Base-by-base conservation (phyloP, 2,888 invertebrate genomes). In the Creontiades dilutus region DNA sequence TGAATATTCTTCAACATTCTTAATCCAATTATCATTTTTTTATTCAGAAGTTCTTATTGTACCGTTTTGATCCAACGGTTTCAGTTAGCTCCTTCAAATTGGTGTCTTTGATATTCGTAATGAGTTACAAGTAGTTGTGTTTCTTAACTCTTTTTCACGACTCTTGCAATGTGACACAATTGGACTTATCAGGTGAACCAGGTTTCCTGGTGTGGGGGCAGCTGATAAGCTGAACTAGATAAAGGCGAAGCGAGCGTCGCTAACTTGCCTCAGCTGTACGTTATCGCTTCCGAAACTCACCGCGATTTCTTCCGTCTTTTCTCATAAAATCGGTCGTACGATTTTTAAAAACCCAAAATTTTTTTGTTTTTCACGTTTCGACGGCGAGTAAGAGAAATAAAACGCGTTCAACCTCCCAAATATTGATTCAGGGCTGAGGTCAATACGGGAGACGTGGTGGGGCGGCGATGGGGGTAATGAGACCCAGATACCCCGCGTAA, bases 341-440 rank as follows among this genome's bases (percentile, higher is more conserved):
- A 48, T 48, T 48, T 48, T 48, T 48, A 7, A 7, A 48, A 13
- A 48, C 48, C 13, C 7, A 48, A 48, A 13, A 7, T 13, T 11
- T 11, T 48, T 11, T 48, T 48, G 16, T 14, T 52, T 11, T 52
- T 16, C 14, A 1, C 14, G 5, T n/a, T 11, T 46, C 28, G 19
- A 7, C 7, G 37, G 9, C 28, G 46, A 12, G 27, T 5, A 28
- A 1, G 37, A n/a, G 14, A 5, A 27, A 28, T n/a, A 2, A 12
- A 16, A 11, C 52, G 14, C 19, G 28, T 19, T 16, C 85, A 37
- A 16, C 85, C 61, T 61, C 57, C 85, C 61, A 82, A 28, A 85
- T 85, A 85, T 85, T 85, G 85, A 85, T 85, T 61, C 61, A 61
- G 57, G 28, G 61, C 85, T 61, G 85, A 85, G 85, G 85, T 85